Evolutionary conservation across 2,797 vertebrate species (phyloP).

Genomic region (Cetoscarus ocellatus): DNA sequence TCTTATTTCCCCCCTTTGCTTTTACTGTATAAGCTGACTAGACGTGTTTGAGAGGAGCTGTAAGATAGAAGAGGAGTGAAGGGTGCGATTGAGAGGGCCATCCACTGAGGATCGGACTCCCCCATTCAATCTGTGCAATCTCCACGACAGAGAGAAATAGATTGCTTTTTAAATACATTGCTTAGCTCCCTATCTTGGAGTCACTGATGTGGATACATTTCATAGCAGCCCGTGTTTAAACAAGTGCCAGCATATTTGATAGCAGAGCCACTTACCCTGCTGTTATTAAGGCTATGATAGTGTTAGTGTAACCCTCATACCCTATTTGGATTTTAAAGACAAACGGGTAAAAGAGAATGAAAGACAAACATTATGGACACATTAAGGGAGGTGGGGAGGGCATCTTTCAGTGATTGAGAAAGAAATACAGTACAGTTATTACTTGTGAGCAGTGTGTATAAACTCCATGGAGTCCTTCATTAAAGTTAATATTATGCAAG

Average conservation of each 20-base stretch:
- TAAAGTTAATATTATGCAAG: constrained; percentile 58
- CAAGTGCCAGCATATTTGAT: constrained; percentile 69
- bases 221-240: constrained; percentile 79
- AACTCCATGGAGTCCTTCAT: constrained; percentile 52
- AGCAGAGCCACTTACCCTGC: constrained; percentile 61
- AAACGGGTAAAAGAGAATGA: constrained; percentile 44
- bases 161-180: constrained; percentile 87
- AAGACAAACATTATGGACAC: constrained; percentile 37
- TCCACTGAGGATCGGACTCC: constrained; percentile 77
- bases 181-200: constrained; percentile 78
- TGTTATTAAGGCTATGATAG: constrained; percentile 71
- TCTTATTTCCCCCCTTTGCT: neutral
- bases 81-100: constrained; percentile 63
- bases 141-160: constrained; percentile 80
- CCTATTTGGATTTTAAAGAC: constrained; percentile 61
- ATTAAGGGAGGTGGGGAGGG: constrained; percentile 13
- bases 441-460: constrained; percentile 58
- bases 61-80: constrained; percentile 59
- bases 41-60: constrained; percentile 49
- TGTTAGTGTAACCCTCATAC: constrained; percentile 53
- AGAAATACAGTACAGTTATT: constrained; percentile 57
- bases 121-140: constrained; percentile 82
- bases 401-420: constrained; percentile 12
- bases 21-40: constrained; percentile 27
- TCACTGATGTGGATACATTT: constrained; percentile 82